Evolutionary conservation across 2,888 invertebrate species (phyloP), one percentile per base, ranked within the genome.

Genomic region (Neoitamus cyanurus): DNA sequence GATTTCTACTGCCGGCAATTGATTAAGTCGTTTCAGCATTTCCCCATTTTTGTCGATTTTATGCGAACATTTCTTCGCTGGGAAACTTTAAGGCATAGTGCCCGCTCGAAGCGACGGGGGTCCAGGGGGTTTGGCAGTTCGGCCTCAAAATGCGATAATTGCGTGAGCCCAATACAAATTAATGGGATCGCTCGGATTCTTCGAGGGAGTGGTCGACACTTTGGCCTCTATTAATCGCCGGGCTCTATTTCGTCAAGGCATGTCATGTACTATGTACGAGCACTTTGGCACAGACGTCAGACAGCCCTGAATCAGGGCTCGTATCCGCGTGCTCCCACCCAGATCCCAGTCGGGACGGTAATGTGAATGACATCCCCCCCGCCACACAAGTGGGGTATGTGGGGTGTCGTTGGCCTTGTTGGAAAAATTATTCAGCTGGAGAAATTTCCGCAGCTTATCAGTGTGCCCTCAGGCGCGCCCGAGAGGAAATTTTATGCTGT

Each of bases 361-460:
- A 20, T 20, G 25, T 58, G 20, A 58, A 58, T 58, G 58, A 20
- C 25, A 58, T 15, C 1, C 58, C 20, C 0, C 9, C 3, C 25
- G 9, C 25, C 20, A 3, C 7, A 9, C 2, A n/a, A 13, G 42
- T 4, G 42, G 42, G 42, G 42, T n/a, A 3, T n/a, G 6, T 13
- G n/a, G 42, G 13, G 7, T 58, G 9, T 58, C 58, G 58, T 58
- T 58, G 58, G 58, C 58, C 58, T 58, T 58, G 58, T 58, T 58
- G 75, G 42, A 75, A 20, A 37, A 75, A 34, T 73, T 75, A 25
- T 75, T 30, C 25, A 25, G n/a, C 42, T 13, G 28, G 28, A 75
- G 42, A 75, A 75, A 75, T 75, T 75, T 75, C 2, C 15, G 20
- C 25, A 42, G 75, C 75, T 75, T 75, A 75, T 75, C 75, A 75